These are phyloP conservation scores for Columba livia DNA, from an alignment of 2,113 vertebrate genomes.

Conservation along the genomic window DNA sequence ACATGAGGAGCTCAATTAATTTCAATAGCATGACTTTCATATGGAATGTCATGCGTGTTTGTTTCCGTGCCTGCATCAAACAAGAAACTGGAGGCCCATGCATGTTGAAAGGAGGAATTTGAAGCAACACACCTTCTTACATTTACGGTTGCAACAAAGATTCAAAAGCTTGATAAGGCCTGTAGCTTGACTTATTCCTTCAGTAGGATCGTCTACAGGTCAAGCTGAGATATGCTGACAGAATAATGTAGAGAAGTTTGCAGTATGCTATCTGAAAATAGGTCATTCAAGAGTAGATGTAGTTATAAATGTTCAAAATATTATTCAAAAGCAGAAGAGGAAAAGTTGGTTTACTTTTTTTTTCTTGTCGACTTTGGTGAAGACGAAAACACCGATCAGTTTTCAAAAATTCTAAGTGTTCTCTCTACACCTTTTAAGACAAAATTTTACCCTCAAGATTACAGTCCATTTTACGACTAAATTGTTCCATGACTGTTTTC, in stretches of 20 bases:
- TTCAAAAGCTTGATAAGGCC: neutral
- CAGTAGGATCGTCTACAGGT: neutral
- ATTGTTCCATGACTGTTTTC: constrained; percentile 17
- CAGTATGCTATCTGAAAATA: neutral
- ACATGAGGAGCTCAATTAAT: neutral
- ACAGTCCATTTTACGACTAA: constrained; percentile 21
- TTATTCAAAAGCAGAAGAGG: constrained; percentile 29
- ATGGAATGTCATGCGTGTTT: neutral
- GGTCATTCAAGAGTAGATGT: neutral
- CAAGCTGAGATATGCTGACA: neutral
- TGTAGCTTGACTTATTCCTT: neutral
- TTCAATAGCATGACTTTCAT: neutral
- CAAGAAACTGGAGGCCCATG: neutral
- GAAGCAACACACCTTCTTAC: neutral
- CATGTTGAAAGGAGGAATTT: neutral
- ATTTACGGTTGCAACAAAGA: neutral
- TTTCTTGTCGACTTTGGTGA: neutral
- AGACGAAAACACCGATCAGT: constrained; percentile 11
- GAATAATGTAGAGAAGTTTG: neutral
- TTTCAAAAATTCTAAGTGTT: constrained; percentile 7
- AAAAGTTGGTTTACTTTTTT: constrained; percentile 10
- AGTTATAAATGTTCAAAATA: constrained; percentile 24
- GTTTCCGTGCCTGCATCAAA: neutral
- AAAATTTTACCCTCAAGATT: constrained; percentile 42
- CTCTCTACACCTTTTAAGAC: constrained; percentile 10